Conservation (phyloP, 2,888 invertebrate genomes). For the Colletes collaris region DNA sequence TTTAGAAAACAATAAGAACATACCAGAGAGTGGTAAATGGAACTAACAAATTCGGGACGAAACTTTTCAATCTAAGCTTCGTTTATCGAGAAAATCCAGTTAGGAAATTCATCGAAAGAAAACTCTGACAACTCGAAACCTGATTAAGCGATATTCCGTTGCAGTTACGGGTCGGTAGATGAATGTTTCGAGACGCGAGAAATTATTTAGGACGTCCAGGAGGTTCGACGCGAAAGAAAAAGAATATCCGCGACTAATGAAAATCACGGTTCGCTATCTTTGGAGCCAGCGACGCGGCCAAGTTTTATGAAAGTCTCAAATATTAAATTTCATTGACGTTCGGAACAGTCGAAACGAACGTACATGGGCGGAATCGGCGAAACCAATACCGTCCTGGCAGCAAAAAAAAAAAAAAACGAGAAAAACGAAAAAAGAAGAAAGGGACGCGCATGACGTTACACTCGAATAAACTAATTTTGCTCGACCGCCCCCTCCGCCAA, state of each 20-base stretch:
- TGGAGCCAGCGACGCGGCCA: conserved; percentile 8
- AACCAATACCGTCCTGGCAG: conserved; percentile 45
- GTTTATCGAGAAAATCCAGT: too few species aligned
- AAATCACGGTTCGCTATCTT: conserved; percentile 31
- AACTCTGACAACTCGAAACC: too few species aligned
- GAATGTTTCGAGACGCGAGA: too few species aligned
- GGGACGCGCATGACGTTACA: conserved; percentile 54
- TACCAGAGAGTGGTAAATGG: too few species aligned
- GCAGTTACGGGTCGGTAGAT: too few species aligned
- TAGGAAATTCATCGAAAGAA: too few species aligned
- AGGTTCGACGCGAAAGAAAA: neutral
- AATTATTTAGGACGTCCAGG: neutral
- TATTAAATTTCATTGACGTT: conserved; percentile 51
- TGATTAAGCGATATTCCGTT: too few species aligned
- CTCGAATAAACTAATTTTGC: conserved; percentile 66
- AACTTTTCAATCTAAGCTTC: too few species aligned
- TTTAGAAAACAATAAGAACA: too few species aligned
- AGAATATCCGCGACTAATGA: conserved; percentile 30
- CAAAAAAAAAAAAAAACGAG: conserved; percentile 5
- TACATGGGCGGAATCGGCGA: conserved; percentile 34
- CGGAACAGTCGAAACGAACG: neutral
- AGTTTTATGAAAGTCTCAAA: conserved; percentile 55
- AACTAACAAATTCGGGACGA: too few species aligned
- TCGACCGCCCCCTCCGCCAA: conserved; percentile 32
- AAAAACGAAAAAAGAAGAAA: conserved; percentile 27